phyloP scores from a whole-genome alignment of 2,888 invertebrate genomes.

The Mechanitis messenoides region DNA sequence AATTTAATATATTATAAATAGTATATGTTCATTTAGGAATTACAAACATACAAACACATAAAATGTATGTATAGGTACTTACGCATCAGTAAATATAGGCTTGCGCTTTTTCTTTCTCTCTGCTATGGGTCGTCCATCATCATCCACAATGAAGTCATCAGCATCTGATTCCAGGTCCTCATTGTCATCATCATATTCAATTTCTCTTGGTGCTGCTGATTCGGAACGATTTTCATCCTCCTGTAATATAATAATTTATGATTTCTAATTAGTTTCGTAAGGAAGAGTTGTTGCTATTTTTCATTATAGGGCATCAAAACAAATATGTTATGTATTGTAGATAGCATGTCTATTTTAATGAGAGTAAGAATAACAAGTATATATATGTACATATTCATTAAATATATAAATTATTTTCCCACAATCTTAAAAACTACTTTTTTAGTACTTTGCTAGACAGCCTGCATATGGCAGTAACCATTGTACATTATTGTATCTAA shows the following conservation, averaged over 20 bases:
- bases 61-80: conserved; percentile 55
- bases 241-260: conserved; percentile 50
- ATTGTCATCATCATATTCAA: conserved; percentile 84
- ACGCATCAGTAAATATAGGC: conserved; percentile 91
- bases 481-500: too few relatives aligned
- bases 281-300: too few relatives aligned
- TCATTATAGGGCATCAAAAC: too few relatives aligned
- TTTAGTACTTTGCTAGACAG: too few relatives aligned
- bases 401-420: too few relatives aligned
- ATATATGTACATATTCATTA: too few relatives aligned
- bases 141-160: conserved; percentile 98
- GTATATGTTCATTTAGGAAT: too few relatives aligned
- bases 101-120: conserved; percentile 87
- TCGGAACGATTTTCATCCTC: conserved; percentile 88
- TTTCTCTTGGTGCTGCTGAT: conserved; percentile 79
- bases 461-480: too few relatives aligned
- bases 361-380: too few relatives aligned
- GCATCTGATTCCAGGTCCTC: conserved; percentile 90
- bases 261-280: conserved; percentile 26
- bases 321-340: too few relatives aligned
- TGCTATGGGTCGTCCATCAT: conserved; percentile 92
- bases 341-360: too few relatives aligned
- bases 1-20: not conserved
- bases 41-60: not conserved
- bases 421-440: too few relatives aligned